These are phyloP conservation scores for Tortricodes alternella DNA, from an alignment of 2,888 invertebrate species.

Conservation along the genomic window DNA sequence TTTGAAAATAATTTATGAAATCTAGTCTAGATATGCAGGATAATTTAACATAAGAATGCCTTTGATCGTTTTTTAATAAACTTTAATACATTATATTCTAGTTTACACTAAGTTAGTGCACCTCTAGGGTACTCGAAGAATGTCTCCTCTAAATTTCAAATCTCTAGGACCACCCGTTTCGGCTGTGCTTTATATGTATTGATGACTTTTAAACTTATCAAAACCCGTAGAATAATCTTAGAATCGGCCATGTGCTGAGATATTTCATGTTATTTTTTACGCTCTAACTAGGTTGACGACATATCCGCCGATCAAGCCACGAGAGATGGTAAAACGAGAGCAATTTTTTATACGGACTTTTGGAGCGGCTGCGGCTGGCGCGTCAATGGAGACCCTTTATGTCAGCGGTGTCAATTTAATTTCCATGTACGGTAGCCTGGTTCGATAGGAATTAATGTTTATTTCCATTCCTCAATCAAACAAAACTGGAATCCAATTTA, in stretches of 20 bases:
- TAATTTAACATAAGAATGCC: too few relatives aligned
- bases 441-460: neutral
- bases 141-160: too few relatives aligned
- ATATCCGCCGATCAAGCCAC: conserved; percentile 32
- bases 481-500: conserved; percentile 16
- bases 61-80: too few relatives aligned
- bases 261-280: conserved; percentile 33
- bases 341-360: conserved; percentile 31
- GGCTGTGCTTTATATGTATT: too few relatives aligned
- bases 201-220: neutral
- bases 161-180: too few relatives aligned
- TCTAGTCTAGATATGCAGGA: too few relatives aligned
- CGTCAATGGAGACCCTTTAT: conserved; percentile 32
- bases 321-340: conserved; percentile 37
- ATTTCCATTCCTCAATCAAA: conserved; percentile 17
- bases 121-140: too few relatives aligned
- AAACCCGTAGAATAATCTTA: conserved; percentile 4
- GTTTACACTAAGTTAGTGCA: too few relatives aligned
- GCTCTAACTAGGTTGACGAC: conserved; percentile 26
- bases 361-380: conserved; percentile 30
- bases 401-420: conserved; percentile 30
- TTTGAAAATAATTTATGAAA: too few relatives aligned
- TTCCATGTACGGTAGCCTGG: conserved; percentile 17
- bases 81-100: too few relatives aligned
- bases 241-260: conserved; percentile 4